phyloP scores from a whole-genome alignment of 2,888 invertebrate genomes.

The Mesorhabditis sp. region DNA sequence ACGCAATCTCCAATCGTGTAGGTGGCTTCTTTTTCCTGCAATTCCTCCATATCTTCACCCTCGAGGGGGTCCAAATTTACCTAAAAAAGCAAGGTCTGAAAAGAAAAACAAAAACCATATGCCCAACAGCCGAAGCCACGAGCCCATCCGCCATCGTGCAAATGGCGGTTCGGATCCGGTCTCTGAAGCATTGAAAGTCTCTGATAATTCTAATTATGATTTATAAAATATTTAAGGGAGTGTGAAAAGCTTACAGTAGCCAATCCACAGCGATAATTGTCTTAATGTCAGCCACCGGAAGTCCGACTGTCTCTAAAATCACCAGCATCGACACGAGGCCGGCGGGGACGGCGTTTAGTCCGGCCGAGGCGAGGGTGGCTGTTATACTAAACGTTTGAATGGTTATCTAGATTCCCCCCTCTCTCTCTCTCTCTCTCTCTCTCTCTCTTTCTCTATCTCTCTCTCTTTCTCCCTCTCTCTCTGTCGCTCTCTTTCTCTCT shows the following conservation, averaged over 20 bases:
- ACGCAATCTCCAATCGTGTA: too few relatives aligned
- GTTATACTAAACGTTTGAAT: constrained; percentile 71
- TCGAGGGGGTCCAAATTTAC: constrained; percentile 4
- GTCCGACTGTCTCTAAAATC: constrained; percentile 59
- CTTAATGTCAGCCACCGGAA: constrained; percentile 60
- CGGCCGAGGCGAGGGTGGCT: constrained; percentile 90
- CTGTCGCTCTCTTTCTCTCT: too few relatives aligned
- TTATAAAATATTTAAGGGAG: not conserved
- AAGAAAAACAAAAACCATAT: constrained; percentile 46
- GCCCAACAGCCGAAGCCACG: constrained; percentile 63
- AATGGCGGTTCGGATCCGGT: constrained; percentile 64
- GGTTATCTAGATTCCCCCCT: not conserved
- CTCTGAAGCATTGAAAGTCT: constrained; percentile 55
- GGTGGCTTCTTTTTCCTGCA: too few relatives aligned
- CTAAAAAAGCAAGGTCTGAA: too few relatives aligned
- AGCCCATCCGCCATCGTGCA: constrained; percentile 65
- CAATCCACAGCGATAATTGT: constrained; percentile 61
- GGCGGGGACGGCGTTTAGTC: constrained; percentile 80
- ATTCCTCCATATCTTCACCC: not conserved
- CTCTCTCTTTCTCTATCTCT: too few relatives aligned
- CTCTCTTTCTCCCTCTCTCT: too few relatives aligned
- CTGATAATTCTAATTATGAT: constrained; percentile 5
- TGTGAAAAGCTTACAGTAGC: constrained; percentile 58
- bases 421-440: not conserved
- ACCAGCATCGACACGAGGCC: constrained; percentile 57